Evolutionary conservation across 2,797 vertebrate species (phyloP).

Genomic region (Acrossocheilus fasciatus): DNA sequence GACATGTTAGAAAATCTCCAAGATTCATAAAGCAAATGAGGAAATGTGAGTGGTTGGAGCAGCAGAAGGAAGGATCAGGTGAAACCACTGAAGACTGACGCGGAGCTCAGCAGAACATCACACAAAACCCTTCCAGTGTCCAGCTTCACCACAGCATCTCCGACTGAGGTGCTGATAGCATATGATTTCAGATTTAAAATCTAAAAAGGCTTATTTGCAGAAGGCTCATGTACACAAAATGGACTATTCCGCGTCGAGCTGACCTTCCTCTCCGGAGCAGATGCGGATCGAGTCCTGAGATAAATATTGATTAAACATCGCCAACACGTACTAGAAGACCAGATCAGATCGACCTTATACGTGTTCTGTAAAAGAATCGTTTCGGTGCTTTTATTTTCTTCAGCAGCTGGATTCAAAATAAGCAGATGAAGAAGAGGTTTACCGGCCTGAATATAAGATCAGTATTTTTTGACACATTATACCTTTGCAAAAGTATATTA

Average conservation of each 20-base stretch:
- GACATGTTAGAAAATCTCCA: conserved; percentile 86
- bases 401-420: not conserved
- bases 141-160: too few relatives aligned
- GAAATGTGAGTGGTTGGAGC: not conserved
- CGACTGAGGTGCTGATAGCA: fast-evolving
- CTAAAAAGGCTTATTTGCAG: not conserved
- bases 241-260: conserved; percentile 79
- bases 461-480: not conserved
- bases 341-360: not conserved
- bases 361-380: not conserved
- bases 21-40: not conserved
- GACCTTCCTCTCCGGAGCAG: not conserved
- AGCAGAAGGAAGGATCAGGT: not conserved
- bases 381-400: not conserved
- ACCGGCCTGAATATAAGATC: not conserved
- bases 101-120: not conserved
- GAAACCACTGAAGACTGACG: not conserved
- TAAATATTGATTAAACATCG: not conserved
- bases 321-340: not conserved
- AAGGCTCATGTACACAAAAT: conserved; percentile 73
- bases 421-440: not conserved
- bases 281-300: not conserved
- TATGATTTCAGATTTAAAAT: too few relatives aligned
- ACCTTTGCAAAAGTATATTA: not conserved
- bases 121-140: too few relatives aligned